Evolutionary conservation across 2,113 vertebrate genomes (phyloP).

Genomic region (Indicator indicator): DNA sequence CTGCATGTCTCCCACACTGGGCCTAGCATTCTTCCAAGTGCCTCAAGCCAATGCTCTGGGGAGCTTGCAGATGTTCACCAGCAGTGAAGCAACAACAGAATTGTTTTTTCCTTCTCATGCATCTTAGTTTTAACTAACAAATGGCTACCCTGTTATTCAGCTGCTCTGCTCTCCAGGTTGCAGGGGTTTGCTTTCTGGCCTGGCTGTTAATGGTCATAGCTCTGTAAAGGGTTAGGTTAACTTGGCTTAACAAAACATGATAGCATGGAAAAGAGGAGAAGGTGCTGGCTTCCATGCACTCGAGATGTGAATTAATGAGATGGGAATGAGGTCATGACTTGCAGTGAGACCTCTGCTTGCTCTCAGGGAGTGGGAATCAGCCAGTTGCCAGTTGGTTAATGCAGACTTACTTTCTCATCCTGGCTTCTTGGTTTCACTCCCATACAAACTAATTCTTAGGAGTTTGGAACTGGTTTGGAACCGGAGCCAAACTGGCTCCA

Average conservation of each 20-base stretch:
- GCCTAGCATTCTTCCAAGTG: background rate
- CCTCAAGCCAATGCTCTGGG: background rate
- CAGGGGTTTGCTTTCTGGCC: background rate
- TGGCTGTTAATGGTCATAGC: background rate
- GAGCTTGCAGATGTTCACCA: slow-evolving; percentile 35
- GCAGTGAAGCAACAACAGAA: background rate
- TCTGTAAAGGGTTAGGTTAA: background rate
- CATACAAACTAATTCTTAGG: background rate
- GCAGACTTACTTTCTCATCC: background rate
- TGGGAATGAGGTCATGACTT: background rate
- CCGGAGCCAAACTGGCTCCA: background rate
- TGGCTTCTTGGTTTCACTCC: background rate
- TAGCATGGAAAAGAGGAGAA: background rate
- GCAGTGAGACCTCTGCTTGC: background rate
- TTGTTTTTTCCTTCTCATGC: background rate
- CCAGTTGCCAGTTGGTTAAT: background rate
- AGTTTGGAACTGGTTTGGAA: background rate
- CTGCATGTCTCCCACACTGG: background rate
- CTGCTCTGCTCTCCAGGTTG: background rate
- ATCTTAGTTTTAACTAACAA: background rate
- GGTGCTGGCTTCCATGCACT: background rate
- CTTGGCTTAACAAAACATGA: background rate
- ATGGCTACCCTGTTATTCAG: background rate
- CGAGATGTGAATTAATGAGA: background rate
- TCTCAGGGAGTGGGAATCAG: background rate